Evolutionary conservation across 2,113 vertebrate species (phyloP).

Genomic region (Plecturocebus donacophilus): DNA sequence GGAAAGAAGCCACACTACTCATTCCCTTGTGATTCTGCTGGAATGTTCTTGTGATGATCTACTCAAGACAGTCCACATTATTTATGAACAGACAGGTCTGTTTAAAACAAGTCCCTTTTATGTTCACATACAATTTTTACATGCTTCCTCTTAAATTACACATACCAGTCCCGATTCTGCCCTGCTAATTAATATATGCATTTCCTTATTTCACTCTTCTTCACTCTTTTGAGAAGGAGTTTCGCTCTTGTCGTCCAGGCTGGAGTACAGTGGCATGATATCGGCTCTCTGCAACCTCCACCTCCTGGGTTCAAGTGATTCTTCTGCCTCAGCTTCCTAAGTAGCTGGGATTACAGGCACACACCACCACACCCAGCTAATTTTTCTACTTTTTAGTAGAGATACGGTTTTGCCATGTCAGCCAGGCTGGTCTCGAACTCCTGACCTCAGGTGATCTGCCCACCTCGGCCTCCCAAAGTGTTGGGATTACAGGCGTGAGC

Average conservation of each 20-base stretch:
- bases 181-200: not conserved
- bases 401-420: not conserved
- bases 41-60: not conserved
- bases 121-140: not conserved
- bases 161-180: not conserved
- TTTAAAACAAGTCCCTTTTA: not conserved
- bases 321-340: not conserved
- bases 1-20: not conserved
- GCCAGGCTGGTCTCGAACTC: not conserved
- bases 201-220: constrained; percentile 15
- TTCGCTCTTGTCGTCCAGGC: not conserved
- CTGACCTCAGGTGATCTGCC: not conserved
- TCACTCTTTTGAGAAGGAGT: not conserved
- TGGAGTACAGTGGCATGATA: not conserved
- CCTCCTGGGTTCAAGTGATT: not conserved
- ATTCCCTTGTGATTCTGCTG: not conserved
- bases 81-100: not conserved
- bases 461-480: not conserved
- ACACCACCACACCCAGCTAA: not conserved
- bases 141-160: not conserved
- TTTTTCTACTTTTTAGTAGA: not conserved
- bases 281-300: not conserved
- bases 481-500: not conserved
- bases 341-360: not conserved
- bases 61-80: not conserved